Percentiles rank a stretch among this genome's conserved stretches.
Evolutionary conservation across 2,888 invertebrate genomes (phyloP).

Genomic region (Hybos culiciformis): DNA sequence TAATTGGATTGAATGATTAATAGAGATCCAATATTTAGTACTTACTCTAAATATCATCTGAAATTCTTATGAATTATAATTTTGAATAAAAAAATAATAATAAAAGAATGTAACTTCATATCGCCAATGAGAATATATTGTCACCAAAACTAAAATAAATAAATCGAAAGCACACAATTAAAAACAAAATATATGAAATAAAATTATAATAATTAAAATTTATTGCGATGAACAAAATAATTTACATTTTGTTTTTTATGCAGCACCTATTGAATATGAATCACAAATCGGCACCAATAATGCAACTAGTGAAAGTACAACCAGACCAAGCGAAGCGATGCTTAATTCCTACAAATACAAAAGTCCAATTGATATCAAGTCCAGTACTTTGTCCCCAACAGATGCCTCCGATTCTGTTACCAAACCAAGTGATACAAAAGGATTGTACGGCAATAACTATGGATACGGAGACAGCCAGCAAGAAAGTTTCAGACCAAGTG

Average conservation of each 20-base stretch:
- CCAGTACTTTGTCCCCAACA: constrained; percentile 4
- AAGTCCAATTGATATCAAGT: constrained; percentile 8
- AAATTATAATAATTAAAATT: too few species aligned
- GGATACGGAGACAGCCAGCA: constrained; percentile 35
- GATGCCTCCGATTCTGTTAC: constrained; percentile 16
- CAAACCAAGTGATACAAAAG: constrained; percentile 12
- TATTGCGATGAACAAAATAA: too few species aligned
- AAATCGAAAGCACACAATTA: too few species aligned
- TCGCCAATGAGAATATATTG: too few species aligned
- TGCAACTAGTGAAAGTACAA: constrained; percentile 1
- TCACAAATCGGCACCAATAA: constrained; percentile 26
- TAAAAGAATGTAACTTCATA: too few species aligned
- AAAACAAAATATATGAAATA: neutral
- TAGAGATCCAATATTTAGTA: too few species aligned
- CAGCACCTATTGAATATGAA: constrained; percentile 34
- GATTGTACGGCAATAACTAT: constrained; percentile 13
- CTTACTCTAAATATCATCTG: too few species aligned
- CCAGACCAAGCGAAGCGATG: constrained; percentile 13
- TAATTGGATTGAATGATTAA: too few species aligned
- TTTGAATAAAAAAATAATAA: too few species aligned
- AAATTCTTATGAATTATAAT: too few species aligned
- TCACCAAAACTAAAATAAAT: neutral
- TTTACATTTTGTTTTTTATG: neutral
- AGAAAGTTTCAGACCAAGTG: constrained; percentile 32
- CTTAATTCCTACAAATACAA: constrained; percentile 21